Percentiles rank a stretch among this genome's conserved stretches.
Evolutionary conservation across 2,797 vertebrate species (phyloP).

Genomic region (Synanceia verrucosa): DNA sequence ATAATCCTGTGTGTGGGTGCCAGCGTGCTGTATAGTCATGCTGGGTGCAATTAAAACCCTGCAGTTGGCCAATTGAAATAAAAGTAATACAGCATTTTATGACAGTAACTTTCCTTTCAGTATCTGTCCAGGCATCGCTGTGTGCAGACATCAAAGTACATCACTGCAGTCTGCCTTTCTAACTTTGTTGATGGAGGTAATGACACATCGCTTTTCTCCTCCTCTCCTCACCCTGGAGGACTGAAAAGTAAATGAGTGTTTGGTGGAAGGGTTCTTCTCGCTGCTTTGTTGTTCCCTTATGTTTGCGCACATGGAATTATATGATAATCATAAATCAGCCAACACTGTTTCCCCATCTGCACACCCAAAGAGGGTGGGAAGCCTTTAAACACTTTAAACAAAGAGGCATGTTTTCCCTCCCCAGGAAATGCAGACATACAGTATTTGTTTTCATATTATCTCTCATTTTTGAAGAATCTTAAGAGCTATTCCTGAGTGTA

Average conservation of each 20-base stretch:
- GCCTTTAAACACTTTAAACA: constrained; percentile 61
- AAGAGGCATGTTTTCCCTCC: constrained; percentile 28
- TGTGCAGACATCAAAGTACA: constrained; percentile 3
- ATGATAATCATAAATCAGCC: constrained; percentile 65
- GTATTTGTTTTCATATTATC: constrained; percentile 73
- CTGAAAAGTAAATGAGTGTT: constrained; percentile 37
- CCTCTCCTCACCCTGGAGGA: constrained; percentile 30
- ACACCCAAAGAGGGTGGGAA: constrained; percentile 44
- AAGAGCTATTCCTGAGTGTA: constrained; percentile 61
- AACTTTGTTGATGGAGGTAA: constrained; percentile 35
- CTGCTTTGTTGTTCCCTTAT: constrained; percentile 55
- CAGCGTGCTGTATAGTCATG: neutral
- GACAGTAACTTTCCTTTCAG: neutral
- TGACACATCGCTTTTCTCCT: constrained; percentile 16
- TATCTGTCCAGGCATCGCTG: neutral
- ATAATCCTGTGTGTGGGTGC: constrained; percentile 13
- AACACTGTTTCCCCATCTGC: constrained; percentile 48
- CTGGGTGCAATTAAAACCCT: constrained; percentile 43
- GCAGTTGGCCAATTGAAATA: constrained; percentile 32
- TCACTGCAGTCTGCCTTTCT: constrained; percentile 2
- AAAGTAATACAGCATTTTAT: constrained; percentile 18
- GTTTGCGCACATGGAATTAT: constrained; percentile 59
- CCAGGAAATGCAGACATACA: constrained; percentile 61
- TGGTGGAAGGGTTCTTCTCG: constrained; percentile 33
- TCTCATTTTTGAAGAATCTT: constrained; percentile 18